Conservation (phyloP, 2,888 invertebrate genomes). For the Melanchra persicariae region DNA sequence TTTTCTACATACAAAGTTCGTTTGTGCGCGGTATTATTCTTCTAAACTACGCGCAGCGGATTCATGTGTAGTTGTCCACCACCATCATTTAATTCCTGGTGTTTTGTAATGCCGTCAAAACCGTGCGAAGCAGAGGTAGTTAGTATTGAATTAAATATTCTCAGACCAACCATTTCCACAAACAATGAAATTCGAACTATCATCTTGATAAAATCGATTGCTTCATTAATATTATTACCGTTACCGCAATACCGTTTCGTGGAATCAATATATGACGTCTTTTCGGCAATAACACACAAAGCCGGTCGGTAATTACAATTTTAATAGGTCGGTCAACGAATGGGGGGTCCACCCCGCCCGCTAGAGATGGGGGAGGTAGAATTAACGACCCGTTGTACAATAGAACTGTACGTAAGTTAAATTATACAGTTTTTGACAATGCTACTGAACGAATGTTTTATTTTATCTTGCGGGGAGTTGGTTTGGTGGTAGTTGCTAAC, state of each 20-base stretch:
- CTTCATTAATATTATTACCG: conserved; percentile 37
- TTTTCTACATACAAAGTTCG: neutral
- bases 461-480: conserved; percentile 38
- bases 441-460: conserved; percentile 71
- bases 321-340: conserved; percentile 87
- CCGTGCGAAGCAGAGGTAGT: neutral
- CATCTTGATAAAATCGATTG: conserved; percentile 36
- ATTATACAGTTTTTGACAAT: conserved; percentile 82
- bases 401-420: conserved; percentile 80
- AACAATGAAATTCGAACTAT: conserved; percentile 25
- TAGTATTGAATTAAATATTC: neutral
- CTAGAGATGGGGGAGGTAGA: conserved; percentile 53
- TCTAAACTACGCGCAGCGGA: neutral
- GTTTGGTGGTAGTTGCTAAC: conserved; percentile 1
- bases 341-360: conserved; percentile 62
- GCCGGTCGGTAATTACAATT: conserved; percentile 86
- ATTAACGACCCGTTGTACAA: conserved; percentile 76
- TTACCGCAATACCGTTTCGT: conserved; percentile 41
- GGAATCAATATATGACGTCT: conserved; percentile 82
- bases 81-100: neutral
- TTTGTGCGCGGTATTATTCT: neutral
- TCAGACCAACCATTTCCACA: neutral
- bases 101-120: neutral
- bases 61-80: neutral
- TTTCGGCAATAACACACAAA: conserved; percentile 84